These are phyloP conservation scores for Coreius guichenoti DNA, from an alignment of 2,797 vertebrate species.

Conservation along the genomic window DNA sequence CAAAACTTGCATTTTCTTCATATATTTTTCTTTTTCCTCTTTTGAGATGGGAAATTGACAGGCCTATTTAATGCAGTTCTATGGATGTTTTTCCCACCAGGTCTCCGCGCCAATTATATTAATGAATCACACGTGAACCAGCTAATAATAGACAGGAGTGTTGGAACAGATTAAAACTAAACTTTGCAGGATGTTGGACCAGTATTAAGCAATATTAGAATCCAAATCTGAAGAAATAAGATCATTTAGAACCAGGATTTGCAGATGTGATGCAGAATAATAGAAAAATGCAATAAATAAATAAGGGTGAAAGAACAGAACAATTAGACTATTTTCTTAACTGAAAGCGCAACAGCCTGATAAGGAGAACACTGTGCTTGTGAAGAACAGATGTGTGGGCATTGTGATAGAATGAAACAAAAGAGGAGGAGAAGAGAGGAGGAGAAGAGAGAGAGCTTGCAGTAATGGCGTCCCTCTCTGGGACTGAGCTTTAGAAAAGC, in stretches of 20 bases:
- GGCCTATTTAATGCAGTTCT: not conserved
- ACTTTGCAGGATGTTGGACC: not conserved
- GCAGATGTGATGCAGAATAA: not conserved
- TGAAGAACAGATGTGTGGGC: constrained; percentile 12
- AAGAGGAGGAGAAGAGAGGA: constrained; percentile 5
- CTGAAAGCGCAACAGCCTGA: constrained; percentile 2
- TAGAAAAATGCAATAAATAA: not conserved
- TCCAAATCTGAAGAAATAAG: not conserved
- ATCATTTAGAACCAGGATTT: not conserved
- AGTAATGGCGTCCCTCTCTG: constrained; percentile 11
- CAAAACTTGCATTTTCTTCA: no score
- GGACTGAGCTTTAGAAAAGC: constrained; percentile 32
- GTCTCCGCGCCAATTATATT: not conserved
- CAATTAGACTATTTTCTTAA: not conserved
- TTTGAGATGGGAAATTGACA: not conserved
- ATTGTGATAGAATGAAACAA: constrained; percentile 12
- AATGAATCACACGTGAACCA: not conserved
- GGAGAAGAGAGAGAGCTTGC: not conserved
- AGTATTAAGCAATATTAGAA: not conserved
- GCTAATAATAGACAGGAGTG: not conserved
- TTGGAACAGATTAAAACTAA: not conserved
- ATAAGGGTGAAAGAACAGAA: constrained; percentile 1
- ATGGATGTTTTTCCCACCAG: not conserved
- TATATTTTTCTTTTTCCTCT: not conserved
- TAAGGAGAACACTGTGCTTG: constrained; percentile 4